A percentile compares a stretch with the other conserved stretches of the same genome.
phyloP scores from a whole-genome alignment of 2,888 invertebrate genomes.

The Enchytraeus crypticus region DNA sequence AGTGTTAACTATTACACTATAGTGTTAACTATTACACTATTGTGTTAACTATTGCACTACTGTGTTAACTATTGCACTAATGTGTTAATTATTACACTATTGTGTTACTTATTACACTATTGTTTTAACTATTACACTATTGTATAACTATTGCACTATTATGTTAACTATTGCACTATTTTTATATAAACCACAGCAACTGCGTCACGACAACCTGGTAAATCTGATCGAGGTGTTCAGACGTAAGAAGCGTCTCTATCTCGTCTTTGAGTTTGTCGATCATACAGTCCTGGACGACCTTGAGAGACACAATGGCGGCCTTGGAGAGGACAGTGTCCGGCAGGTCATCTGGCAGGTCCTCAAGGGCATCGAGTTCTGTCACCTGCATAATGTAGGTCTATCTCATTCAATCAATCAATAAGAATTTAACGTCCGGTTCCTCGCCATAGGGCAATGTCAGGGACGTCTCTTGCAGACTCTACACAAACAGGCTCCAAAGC shows the following conservation, averaged over 20 bases:
- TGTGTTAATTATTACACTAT: no score
- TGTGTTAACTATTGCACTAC: no score
- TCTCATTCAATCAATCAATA: no score
- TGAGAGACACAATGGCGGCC: conserved; percentile 62
- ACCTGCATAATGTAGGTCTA: conserved; percentile 68
- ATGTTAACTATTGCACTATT: no score
- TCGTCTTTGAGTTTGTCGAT: conserved; percentile 80
- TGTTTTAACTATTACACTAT: neutral
- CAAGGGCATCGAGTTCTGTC: conserved; percentile 62
- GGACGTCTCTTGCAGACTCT: no score
- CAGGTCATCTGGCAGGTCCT: conserved; percentile 72
- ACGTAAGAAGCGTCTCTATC: conserved; percentile 69
- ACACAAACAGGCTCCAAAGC: no score
- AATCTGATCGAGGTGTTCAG: conserved; percentile 81
- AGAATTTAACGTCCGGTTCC: no score
- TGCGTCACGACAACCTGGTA: conserved; percentile 77
- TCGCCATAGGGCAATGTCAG: no score
- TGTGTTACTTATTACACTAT: no score
- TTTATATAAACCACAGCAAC: conserved; percentile 59
- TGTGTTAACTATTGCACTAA: no score
- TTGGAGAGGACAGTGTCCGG: conserved; percentile 65
- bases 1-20: no score
- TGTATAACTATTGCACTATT: neutral
- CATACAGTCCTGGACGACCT: conserved; percentile 76
- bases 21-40: no score